phyloP scores from a whole-genome alignment of 2,888 invertebrate genomes.

The Encarsia formosa region DNA sequence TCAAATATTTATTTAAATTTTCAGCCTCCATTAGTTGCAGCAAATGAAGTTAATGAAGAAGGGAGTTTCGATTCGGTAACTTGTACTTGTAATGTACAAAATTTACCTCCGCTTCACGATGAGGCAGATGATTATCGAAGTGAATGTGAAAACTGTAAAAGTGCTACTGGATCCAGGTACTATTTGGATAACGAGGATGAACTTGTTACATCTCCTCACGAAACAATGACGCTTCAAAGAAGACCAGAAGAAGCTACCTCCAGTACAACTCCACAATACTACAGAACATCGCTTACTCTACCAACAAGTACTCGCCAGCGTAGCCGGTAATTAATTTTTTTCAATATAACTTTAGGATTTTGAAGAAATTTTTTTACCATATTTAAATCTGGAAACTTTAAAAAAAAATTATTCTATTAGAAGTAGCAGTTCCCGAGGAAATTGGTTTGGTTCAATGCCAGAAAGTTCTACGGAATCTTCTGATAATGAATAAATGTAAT shows the following conservation, averaged over 20 bases:
- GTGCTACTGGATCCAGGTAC: constrained; percentile 66
- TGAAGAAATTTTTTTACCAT: background rate
- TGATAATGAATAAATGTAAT: constrained; percentile 47
- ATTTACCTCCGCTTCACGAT: constrained; percentile 49
- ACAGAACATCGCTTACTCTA: constrained; percentile 62
- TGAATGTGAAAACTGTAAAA: constrained; percentile 83
- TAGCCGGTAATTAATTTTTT: constrained; percentile 46
- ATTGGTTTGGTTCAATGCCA: constrained; percentile 57
- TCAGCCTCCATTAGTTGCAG: constrained; percentile 42
- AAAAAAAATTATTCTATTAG: constrained; percentile 29
- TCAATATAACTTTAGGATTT: background rate
- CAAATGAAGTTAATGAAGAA: constrained; percentile 46
- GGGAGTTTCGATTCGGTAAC: constrained; percentile 49
- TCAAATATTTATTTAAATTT: constrained; percentile 6
- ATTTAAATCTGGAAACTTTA: background rate
- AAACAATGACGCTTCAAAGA: constrained; percentile 68
- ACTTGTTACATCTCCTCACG: constrained; percentile 56
- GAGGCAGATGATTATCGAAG: constrained; percentile 73
- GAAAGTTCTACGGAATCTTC: constrained; percentile 55
- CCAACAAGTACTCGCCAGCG: constrained; percentile 60
- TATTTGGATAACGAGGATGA: constrained; percentile 60
- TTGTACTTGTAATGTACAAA: constrained; percentile 48
- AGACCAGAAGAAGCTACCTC: constrained; percentile 53
- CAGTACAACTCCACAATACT: constrained; percentile 55
- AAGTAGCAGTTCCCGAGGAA: constrained; percentile 52